These are phyloP conservation scores for Caenorhabditis briggsae DNA, from an alignment of 1,140 invertebrate genomes.

Conservation along the genomic window DNA sequence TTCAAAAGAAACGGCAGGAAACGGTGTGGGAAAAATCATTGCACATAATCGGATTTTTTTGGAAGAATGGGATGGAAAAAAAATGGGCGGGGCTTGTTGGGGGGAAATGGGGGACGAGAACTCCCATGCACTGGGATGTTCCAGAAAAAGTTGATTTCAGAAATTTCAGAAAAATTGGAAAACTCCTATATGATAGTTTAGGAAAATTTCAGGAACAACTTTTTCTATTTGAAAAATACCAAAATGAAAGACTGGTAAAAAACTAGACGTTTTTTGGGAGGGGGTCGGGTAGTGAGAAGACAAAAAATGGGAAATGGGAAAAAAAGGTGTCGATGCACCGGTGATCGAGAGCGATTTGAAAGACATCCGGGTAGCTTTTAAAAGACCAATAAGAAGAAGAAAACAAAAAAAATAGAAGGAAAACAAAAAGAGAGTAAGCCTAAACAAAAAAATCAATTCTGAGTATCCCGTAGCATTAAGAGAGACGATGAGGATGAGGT, in stretches of 20 bases:
- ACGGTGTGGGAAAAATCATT: background rate
- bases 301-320: background rate
- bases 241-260: conserved; percentile 39
- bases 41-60: conserved; percentile 42
- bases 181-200: background rate
- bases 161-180: background rate
- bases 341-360: conserved; percentile 21
- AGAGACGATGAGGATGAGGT: conserved; percentile 39
- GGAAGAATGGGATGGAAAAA: background rate
- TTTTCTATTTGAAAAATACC: too few relatives aligned
- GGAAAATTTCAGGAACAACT: too few relatives aligned
- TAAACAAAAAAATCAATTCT: conserved; percentile 2
- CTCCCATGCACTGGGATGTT: conserved; percentile 48
- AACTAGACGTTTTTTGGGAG: conserved; percentile 34
- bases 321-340: conserved; percentile 20
- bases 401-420: background rate
- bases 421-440: background rate
- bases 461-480: conserved; percentile 46
- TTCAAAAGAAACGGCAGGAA: conserved; percentile 3
- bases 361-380: conserved; percentile 39
- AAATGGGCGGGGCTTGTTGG: background rate
- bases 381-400: background rate
- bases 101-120: background rate
- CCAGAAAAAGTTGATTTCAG: background rate
- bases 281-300: conserved; percentile 21